Percentiles rank a stretch among this genome's conserved stretches.
Conservation (phyloP, 2,888 invertebrate species). For the Leptinotarsa juncta region DNA sequence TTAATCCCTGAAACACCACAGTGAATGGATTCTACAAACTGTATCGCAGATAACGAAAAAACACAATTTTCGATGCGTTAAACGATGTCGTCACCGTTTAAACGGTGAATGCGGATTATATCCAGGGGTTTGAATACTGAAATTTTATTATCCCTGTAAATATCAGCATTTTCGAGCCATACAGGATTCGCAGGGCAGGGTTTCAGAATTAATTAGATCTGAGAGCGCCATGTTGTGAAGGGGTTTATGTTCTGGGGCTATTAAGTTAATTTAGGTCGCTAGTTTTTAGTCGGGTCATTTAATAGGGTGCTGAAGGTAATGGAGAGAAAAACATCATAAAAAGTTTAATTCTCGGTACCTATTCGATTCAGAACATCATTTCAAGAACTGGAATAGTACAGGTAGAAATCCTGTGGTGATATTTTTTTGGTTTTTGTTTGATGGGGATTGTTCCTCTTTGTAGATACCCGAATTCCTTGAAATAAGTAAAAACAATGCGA, state of each 20-base stretch:
- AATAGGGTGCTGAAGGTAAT: constrained; percentile 6
- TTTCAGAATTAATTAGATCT: constrained; percentile 36
- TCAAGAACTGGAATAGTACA: neutral
- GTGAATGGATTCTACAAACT: constrained; percentile 40
- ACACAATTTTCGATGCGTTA: constrained; percentile 22
- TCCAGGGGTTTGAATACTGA: constrained; percentile 28
- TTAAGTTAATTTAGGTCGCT: constrained; percentile 24
- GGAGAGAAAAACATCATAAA: neutral
- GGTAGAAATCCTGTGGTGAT: neutral
- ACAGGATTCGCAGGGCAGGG: constrained; percentile 29
- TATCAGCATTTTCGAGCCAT: constrained; percentile 30
- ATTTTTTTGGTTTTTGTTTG: neutral
- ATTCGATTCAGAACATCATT: neutral
- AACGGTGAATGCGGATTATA: constrained; percentile 23
- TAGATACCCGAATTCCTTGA: too few species aligned
- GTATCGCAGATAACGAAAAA: constrained; percentile 25
- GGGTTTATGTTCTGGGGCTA: constrained; percentile 27
- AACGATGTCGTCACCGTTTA: constrained; percentile 25
- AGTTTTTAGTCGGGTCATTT: constrained; percentile 18
- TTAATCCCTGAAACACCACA: constrained; percentile 53
- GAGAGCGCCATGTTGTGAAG: constrained; percentile 37
- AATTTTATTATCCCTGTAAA: constrained; percentile 29
- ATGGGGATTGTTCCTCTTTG: too few species aligned
- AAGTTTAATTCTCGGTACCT: neutral
- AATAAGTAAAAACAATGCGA: too few species aligned